Base-by-base conservation (phyloP, 2,113 vertebrate genomes). In the Psilopsiagon aymara region DNA sequence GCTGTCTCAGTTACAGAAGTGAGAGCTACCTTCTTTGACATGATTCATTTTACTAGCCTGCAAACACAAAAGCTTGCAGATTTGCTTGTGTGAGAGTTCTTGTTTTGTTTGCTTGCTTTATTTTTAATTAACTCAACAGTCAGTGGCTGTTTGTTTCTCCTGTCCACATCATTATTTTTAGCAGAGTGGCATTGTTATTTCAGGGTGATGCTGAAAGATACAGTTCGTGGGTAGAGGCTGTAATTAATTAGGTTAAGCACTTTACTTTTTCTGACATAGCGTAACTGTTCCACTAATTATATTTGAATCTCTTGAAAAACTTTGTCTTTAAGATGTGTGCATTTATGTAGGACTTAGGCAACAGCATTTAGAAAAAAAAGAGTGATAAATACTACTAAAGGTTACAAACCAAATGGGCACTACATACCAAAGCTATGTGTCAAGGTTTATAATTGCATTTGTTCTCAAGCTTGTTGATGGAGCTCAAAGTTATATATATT, bases 321-420 rank as follows among this genome's bases (percentile, higher is more conserved):
- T 19, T 31, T 49, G 5, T 74, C 13, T 74, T 78, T 33, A 73
- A 44, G 21, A n/a, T 2, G 2, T 29, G 7, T 1, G 59, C 5
- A 27, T 31, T 70, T 69, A 47, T n/a, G 8, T 39, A 44, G 18
- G 25, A 51, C 11, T 49, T 83, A 25, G 13, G 10, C 44, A 79
- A 20, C 2, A 0, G 1, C 28, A 4, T 46, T 69, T 41, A 55
- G 13, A 27, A 3, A 5, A 16, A 63, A 31, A 59, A 75, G 20
- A 24, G 7, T 31, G 21, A 68, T 35, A 51, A 63, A 39, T 14
- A 31, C 19, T 37, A 24, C 35, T 55, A 63, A 68, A 73, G 7
- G 1, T 47, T 74, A 41, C 3, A 60, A 18, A 18, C 2, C 43
- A 55, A 57, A 5, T 13, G 5, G 18, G 6, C 33, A 28, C 10